A percentile compares a stretch with the other conserved stretches of the same genome.
Conservation (phyloP, 2,888 invertebrate species). For the Tridacna crocea region DNA sequence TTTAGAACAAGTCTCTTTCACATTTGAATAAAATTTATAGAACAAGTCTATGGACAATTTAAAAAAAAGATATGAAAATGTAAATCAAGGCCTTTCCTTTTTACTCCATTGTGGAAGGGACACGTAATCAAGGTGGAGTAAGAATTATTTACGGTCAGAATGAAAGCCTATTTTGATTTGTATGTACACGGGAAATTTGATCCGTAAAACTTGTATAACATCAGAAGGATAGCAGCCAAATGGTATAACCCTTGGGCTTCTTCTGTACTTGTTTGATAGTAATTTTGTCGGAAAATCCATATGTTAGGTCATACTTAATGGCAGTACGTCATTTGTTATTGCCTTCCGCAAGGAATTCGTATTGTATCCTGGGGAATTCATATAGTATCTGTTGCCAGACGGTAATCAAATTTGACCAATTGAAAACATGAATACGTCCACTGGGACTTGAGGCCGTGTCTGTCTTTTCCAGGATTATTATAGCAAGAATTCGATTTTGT, state of each 20-base stretch:
- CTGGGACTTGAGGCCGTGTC: constrained; percentile 4
- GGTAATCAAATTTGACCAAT: constrained; percentile 32
- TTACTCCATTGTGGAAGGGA: too few species aligned
- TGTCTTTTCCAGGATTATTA: constrained; percentile 19
- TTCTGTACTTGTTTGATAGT: constrained; percentile 15
- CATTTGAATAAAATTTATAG: too few species aligned
- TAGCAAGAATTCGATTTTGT: constrained; percentile 15
- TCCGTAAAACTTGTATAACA: too few species aligned
- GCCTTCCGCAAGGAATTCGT: constrained; percentile 20
- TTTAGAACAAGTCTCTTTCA: too few species aligned
- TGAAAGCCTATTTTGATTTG: too few species aligned
- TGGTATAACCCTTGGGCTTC: constrained; percentile 12
- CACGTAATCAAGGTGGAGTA: too few species aligned
- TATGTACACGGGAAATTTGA: too few species aligned
- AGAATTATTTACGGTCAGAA: too few species aligned
- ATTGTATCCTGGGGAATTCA: constrained; percentile 26
- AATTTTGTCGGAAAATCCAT: constrained; percentile 25
- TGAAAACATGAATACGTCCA: constrained; percentile 22
- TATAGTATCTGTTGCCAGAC: constrained; percentile 19
- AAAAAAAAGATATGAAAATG: too few species aligned
- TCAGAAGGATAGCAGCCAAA: background rate
- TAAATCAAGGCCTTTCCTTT: too few species aligned
- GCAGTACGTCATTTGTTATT: constrained; percentile 29
- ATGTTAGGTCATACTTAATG: constrained; percentile 25
- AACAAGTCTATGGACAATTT: too few species aligned